Base-by-base conservation (phyloP, 2,797 vertebrate genomes). In the Melanotaenia boesemani region DNA sequence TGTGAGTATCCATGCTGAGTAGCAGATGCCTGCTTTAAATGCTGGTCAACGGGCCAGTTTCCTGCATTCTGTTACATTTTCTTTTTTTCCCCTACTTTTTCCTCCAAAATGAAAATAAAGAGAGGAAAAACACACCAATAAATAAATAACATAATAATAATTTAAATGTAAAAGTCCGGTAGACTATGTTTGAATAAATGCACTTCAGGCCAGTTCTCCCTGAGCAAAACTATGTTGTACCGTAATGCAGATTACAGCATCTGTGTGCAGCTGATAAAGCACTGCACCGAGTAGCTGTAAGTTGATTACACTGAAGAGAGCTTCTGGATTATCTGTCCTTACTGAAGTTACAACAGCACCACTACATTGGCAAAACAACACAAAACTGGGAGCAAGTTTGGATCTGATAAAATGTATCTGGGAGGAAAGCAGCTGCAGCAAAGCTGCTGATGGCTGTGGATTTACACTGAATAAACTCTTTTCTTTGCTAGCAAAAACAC, bases 381-480 rank as follows among this genome's bases (percentile, higher is more conserved):
- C 62, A 75, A 82, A 72, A 57, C 65, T 63, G 60, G 39, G 7
- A 0, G 39, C 48, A 3, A 13, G 39, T 56, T 74, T 55, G 64
- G 66, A 83, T 84, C 73, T 81, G 78, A 86, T 83, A 81, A 83
- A 73, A 72, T 4, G 9, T 65, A 69, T 75, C 80, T 73, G 36
- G 56, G 57, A 65, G 67, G 58, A 81, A 80, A 68, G 78, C 56
- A 57, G 61, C 77, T 70, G 58, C 63, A 65, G 80, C 67, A 77
- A 56, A 86, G 74, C 82, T 30, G 61, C 77, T 72, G 62, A 75
- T 64, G 79, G 22, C 37, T 73, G 65, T 63, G 80, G 79, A 83
- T 85, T 84, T 81, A 79, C 69, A 63, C 62, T 22, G 70, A 76
- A 83, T 76, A 72, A 81, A 84, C 61, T 41, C 39, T 74, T 80